Conservation (phyloP, 2,113 vertebrate genomes). For the Hemicordylus capensis region DNA sequence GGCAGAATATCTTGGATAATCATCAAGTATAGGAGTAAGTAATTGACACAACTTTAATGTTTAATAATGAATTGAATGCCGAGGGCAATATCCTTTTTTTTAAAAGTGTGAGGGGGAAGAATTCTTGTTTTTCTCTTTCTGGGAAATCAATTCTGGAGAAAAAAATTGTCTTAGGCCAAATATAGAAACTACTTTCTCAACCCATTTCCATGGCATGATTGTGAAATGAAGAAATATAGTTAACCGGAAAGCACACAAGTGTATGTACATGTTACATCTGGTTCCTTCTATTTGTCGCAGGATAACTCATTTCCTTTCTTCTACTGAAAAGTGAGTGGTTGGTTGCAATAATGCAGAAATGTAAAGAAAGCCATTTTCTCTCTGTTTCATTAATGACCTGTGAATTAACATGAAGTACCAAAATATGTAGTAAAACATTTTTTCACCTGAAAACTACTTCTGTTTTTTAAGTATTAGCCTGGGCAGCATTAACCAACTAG, state of each 20-base stretch:
- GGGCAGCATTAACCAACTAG: background rate
- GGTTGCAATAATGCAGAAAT: slow-evolving; percentile 42
- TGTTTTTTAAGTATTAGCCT: slow-evolving; percentile 71
- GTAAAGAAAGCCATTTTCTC: slow-evolving; percentile 40
- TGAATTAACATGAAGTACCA: slow-evolving; percentile 61
- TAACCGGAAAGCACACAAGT: slow-evolving; percentile 34
- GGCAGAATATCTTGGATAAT: slow-evolving; percentile 67
- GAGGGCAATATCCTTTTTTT: slow-evolving; percentile 39
- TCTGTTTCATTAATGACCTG: slow-evolving; percentile 38
- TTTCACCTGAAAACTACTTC: slow-evolving; percentile 56
- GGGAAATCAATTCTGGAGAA: slow-evolving; percentile 49
- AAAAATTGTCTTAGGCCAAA: slow-evolving; percentile 57
- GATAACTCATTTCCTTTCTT: slow-evolving; percentile 39
- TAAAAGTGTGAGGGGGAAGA: too few species aligned
- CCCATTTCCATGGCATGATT: slow-evolving; percentile 4
- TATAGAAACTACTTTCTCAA: slow-evolving; percentile 31
- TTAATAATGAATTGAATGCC: slow-evolving; percentile 72
- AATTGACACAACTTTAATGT: slow-evolving; percentile 75
- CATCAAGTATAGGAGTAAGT: slow-evolving; percentile 70
- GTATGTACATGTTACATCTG: background rate
- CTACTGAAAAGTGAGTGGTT: slow-evolving; percentile 39
- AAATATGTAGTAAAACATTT: slow-evolving; percentile 62
- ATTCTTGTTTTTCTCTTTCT: background rate
- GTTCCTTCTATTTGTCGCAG: slow-evolving; percentile 20
- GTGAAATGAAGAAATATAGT: slow-evolving; percentile 56